Base-by-base conservation (phyloP, 2,888 invertebrate genomes). In the Polymixis lichenea region DNA sequence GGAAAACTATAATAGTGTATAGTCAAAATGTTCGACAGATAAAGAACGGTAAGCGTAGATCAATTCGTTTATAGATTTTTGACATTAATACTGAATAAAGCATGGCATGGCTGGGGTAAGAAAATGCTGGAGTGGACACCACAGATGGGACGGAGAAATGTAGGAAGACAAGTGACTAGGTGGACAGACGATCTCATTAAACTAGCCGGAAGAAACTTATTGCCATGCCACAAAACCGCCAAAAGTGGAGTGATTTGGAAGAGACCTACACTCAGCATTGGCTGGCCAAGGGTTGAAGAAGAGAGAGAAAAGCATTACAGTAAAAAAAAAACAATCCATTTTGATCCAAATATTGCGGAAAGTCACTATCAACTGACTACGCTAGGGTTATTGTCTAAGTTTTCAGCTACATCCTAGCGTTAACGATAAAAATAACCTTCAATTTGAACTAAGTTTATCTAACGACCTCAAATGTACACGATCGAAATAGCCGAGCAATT, bases 21-120 rank as follows among this genome's bases (percentile, higher is more conserved):
- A 32, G 4, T 72, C n/a, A 55, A 3, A 55, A 46, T 6, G 19
- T 73, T 72, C 17, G 13, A n/a, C 7, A 11, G 17, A 43, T 7
- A 15, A 32, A 9, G 0, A n/a, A n/a, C 19, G 6, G 8, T 8
- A 28, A 4, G 8, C 1, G 0, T 6, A 49, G 6, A 3, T 0
- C 3, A 51, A 32, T 3, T 25, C 13, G 25, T 0, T 43, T 53
- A 1, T 70, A 38, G 11, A n/a, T 15, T 68, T 0, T 32, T 9
- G 19, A 43, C 2, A 53, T 25, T 1, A 11, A 38, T 43, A 11
- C 32, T 32, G 32, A 32, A 71, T 2, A 1, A 11, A 38, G 38
- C n/a, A n/a, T n/a, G n/a, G n/a, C n/a, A n/a, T n/a, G n/a, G n/a
- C n/a, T n/a, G n/a, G n/a, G n/a, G n/a, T n/a, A n/a, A n/a, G n/a